Conservation (phyloP, 2,113 vertebrate genomes). For the Ctenomys sociabilis region DNA sequence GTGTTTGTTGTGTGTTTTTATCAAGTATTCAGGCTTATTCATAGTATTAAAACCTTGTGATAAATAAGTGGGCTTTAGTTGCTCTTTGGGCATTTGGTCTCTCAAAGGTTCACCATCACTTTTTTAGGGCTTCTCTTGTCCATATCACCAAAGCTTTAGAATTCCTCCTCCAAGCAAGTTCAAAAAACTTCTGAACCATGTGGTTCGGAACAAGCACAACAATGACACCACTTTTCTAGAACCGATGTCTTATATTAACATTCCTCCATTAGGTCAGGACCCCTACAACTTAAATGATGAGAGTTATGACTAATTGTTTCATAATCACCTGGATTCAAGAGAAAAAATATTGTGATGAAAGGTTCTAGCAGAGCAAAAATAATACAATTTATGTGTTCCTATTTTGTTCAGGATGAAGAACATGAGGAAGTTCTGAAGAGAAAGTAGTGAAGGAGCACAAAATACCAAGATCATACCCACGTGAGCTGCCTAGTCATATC, state of each 20-base stretch:
- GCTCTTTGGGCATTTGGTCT: background rate
- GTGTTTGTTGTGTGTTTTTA: background rate
- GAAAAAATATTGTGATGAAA: background rate
- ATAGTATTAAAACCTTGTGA: background rate
- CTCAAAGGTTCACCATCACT: background rate
- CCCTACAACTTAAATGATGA: background rate
- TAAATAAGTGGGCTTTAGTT: background rate
- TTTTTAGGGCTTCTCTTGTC: background rate
- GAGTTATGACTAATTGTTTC: background rate
- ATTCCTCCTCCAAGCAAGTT: background rate
- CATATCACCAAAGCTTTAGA: background rate
- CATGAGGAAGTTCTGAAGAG: background rate
- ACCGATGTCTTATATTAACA: too few relatives aligned
- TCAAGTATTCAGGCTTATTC: background rate
- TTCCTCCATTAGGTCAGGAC: background rate
- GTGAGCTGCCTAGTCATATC: background rate
- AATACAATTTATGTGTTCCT: background rate
- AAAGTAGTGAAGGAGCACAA: background rate
- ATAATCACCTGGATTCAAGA: background rate
- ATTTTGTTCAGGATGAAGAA: background rate
- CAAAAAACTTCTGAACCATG: background rate
- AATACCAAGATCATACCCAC: background rate
- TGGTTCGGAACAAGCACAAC: background rate
- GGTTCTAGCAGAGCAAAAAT: background rate
- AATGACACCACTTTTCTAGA: background rate